These are phyloP conservation scores for Osmoderma eremita DNA, from an alignment of 2,888 invertebrate genomes.

Conservation along the genomic window DNA sequence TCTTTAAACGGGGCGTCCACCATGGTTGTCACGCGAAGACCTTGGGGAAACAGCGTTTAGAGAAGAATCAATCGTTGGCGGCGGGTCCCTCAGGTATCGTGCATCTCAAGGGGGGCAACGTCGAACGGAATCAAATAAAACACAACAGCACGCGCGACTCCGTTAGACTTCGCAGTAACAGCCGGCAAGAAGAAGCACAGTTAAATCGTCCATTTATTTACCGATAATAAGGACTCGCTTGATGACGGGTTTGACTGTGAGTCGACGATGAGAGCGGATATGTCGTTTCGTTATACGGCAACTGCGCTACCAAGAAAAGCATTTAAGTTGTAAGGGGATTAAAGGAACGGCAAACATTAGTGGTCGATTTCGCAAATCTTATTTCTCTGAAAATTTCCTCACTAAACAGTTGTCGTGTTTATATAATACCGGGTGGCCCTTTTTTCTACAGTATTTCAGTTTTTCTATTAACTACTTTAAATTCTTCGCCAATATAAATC, in stretches of 20 bases:
- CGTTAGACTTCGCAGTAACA: constrained; percentile 24
- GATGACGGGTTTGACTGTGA: constrained; percentile 15
- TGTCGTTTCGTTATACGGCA: background rate
- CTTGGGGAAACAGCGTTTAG: background rate
- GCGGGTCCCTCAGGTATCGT: constrained; percentile 26
- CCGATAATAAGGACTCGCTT: constrained; percentile 11
- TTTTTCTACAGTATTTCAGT: too few species aligned
- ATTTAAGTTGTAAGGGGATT: background rate
- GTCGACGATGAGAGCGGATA: background rate
- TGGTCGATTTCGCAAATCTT: too few species aligned
- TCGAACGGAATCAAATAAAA: background rate
- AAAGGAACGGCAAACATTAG: too few species aligned
- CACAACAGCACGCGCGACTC: constrained; percentile 31
- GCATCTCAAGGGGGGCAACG: constrained; percentile 19
- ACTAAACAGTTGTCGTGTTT: too few species aligned
- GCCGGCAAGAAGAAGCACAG: constrained; percentile 21
- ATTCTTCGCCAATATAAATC: too few species aligned
- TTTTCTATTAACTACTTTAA: too few species aligned
- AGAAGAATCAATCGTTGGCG: background rate
- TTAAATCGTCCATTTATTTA: constrained; percentile 34
- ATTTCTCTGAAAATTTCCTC: too few species aligned
- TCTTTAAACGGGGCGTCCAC: constrained; percentile 19
- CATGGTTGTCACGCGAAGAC: background rate
- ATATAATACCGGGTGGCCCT: too few species aligned
- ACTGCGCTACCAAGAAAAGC: background rate